Evolutionary conservation across 2,797 vertebrate species (phyloP).

Genomic region (Oryzias sinensis): DNA sequence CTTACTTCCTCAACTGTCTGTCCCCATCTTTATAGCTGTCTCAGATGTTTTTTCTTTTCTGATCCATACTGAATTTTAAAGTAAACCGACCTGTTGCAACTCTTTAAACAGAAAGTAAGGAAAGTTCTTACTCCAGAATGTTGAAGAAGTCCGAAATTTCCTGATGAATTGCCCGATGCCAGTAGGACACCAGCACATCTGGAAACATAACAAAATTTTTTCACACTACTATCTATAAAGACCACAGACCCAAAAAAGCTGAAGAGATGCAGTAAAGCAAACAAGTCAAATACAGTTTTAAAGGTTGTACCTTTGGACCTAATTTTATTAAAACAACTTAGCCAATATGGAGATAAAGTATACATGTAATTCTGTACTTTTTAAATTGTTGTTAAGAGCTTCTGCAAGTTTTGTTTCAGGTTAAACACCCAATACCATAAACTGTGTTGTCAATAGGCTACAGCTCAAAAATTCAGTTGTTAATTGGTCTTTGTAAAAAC

Average conservation of each 20-base stretch:
- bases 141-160: slow-evolving; percentile 98
- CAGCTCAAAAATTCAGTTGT: too few relatives aligned
- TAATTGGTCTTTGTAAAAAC: too few relatives aligned
- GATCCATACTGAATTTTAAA: not conserved
- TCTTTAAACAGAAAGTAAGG: slow-evolving; percentile 13
- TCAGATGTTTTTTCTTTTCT: slow-evolving; percentile 4
- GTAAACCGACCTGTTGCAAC: slow-evolving; percentile 8
- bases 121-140: slow-evolving; percentile 94
- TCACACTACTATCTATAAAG: not conserved
- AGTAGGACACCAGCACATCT: slow-evolving; percentile 96
- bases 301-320: too few relatives aligned
- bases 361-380: too few relatives aligned
- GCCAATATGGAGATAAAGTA: too few relatives aligned
- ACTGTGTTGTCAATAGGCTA: too few relatives aligned
- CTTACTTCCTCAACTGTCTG: slow-evolving; percentile 19
- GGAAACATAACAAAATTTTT: slow-evolving; percentile 38
- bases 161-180: slow-evolving; percentile 92
- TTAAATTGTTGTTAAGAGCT: too few relatives aligned
- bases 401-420: too few relatives aligned
- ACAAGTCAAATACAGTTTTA: too few relatives aligned
- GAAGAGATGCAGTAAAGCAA: too few relatives aligned
- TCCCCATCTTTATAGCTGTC: slow-evolving; percentile 2
- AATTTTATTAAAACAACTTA: too few relatives aligned
- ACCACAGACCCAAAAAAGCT: not conserved
- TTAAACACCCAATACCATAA: too few relatives aligned